phyloP scores from a whole-genome alignment of 1,140 invertebrate species.

The Drosophila kepulauana region DNA sequence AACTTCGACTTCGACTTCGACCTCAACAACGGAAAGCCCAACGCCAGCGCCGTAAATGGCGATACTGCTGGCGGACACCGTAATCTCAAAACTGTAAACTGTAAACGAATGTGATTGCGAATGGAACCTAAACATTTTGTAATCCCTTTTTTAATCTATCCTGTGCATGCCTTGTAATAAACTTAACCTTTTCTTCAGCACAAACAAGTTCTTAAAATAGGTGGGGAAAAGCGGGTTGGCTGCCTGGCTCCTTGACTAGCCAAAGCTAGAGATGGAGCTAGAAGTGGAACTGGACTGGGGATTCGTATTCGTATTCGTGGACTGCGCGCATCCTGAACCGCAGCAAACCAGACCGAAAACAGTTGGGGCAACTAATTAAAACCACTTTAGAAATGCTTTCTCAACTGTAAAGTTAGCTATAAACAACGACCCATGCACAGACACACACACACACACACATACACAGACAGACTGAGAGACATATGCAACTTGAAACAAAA shows the following conservation, averaged over 20 bases:
- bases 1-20: too few species aligned
- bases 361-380: slow-evolving; percentile 74
- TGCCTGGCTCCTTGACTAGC: background rate
- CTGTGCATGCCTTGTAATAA: slow-evolving; percentile 18
- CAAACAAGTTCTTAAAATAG: background rate
- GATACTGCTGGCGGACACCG: background rate
- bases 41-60: background rate
- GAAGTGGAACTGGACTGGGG: slow-evolving; percentile 1
- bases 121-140: background rate
- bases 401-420: slow-evolving; percentile 83
- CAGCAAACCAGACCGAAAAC: slow-evolving; percentile 37
- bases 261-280: background rate
- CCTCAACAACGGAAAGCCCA: background rate
- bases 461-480: slow-evolving; percentile 55
- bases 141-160: slow-evolving; percentile 7
- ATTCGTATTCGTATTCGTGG: background rate
- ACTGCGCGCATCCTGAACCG: slow-evolving; percentile 21
- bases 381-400: slow-evolving; percentile 80
- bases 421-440: slow-evolving; percentile 60
- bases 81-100: background rate
- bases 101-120: too few species aligned
- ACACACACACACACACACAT: slow-evolving; percentile 19
- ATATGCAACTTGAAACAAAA: slow-evolving; percentile 82
- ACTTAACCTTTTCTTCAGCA: slow-evolving; percentile 24
- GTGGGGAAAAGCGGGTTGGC: background rate